Evolutionary conservation across 1,140 invertebrate genomes (phyloP).

Genomic region (Eupristina koningsbergeri): DNA sequence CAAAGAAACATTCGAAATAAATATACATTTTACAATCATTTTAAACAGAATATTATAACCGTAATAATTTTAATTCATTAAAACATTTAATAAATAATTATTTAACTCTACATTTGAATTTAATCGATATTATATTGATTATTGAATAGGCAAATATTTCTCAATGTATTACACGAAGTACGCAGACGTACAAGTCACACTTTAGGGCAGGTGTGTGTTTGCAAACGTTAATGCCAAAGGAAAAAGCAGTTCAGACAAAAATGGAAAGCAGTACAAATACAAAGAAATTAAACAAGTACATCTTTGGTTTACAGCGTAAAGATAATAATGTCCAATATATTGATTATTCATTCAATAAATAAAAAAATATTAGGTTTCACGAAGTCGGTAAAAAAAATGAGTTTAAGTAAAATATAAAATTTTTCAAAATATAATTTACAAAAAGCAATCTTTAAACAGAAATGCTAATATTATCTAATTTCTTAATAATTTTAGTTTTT

Average conservation of each 20-base stretch:
- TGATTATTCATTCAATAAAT: slow-evolving; percentile 25
- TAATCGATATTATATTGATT: not conserved
- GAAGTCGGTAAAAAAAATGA: no score
- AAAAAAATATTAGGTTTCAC: slow-evolving; percentile 7
- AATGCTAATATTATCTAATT: no score
- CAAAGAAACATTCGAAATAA: no score
- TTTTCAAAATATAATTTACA: no score
- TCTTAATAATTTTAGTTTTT: no score
- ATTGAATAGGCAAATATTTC: slow-evolving; percentile 72
- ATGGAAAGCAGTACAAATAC: slow-evolving; percentile 74
- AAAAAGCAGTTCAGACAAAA: slow-evolving; percentile 75
- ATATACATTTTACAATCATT: no score
- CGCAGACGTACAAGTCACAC: slow-evolving; percentile 76
- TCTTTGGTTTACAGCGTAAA: slow-evolving; percentile 76
- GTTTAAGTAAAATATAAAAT: no score
- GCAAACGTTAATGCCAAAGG: slow-evolving; percentile 73
- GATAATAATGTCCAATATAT: slow-evolving; percentile 12
- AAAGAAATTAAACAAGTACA: slow-evolving; percentile 67
- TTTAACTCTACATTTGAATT: not conserved
- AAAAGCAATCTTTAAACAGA: no score
- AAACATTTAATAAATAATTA: not conserved
- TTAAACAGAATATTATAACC: not conserved
- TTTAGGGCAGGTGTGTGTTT: slow-evolving; percentile 72
- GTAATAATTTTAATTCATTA: not conserved
- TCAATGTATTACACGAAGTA: slow-evolving; percentile 75